Evolutionary conservation across 2,113 vertebrate species (phyloP).

Genomic region (Campylomormyrus numenius): DNA sequence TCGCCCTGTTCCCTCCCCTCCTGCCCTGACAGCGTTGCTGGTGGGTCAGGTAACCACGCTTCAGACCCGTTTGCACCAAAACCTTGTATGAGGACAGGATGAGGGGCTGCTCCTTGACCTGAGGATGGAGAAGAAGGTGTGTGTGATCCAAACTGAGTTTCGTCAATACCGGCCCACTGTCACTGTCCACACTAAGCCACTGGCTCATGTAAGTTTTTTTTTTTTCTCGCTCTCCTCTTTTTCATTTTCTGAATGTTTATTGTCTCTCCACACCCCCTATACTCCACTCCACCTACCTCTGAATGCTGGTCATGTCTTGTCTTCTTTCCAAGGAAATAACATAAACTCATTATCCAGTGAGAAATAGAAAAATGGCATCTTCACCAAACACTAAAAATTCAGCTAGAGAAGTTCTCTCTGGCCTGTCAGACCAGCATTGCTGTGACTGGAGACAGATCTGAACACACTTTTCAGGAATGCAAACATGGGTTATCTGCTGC

Average conservation of each 20-base stretch:
- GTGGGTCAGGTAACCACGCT: constrained; percentile 60
- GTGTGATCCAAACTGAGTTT: constrained; percentile 72
- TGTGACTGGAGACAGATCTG: constrained; percentile 13
- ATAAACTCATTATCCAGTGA: background rate
- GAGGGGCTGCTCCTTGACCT: constrained; percentile 40
- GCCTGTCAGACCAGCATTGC: constrained; percentile 5
- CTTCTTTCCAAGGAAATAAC: constrained; percentile 9
- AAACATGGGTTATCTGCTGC: constrained; percentile 24
- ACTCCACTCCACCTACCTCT: background rate
- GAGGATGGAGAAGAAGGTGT: constrained; percentile 70
- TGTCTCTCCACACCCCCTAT: background rate
- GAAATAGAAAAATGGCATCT: background rate
- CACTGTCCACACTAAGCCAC: constrained; percentile 43
- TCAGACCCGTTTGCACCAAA: constrained; percentile 38
- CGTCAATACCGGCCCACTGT: constrained; percentile 62
- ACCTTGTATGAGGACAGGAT: constrained; percentile 54
- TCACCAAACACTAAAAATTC: background rate
- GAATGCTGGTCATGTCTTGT: background rate
- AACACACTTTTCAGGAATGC: constrained; percentile 32
- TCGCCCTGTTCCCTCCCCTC: constrained; percentile 42
- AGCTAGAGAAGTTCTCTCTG: constrained; percentile 6
- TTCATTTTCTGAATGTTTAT: background rate
- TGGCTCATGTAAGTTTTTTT: constrained; percentile 56
- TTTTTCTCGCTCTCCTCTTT: background rate
- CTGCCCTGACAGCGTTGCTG: constrained; percentile 31